Evolutionary conservation across 2,113 vertebrate species (phyloP).

Genomic region (Poecile atricapillus): DNA sequence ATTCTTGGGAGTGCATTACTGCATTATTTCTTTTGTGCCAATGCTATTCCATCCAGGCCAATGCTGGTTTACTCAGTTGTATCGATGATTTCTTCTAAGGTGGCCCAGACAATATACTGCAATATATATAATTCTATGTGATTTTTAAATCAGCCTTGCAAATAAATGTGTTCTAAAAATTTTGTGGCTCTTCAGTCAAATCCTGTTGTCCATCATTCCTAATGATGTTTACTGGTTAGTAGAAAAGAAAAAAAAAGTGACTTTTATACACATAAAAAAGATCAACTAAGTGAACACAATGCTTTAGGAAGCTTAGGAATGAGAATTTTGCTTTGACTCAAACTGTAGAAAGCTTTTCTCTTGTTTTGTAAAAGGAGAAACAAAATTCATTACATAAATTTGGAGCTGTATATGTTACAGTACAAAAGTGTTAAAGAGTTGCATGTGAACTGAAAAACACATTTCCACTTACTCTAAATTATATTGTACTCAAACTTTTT

Average conservation of each 20-base stretch:
- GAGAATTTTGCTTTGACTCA: not conserved
- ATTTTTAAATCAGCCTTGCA: constrained; percentile 32
- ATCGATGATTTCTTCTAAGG: constrained; percentile 21
- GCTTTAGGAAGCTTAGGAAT: not conserved
- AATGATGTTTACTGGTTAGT: not conserved
- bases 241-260: not conserved
- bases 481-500: not conserved
- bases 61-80: constrained; percentile 2
- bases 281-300: not conserved
- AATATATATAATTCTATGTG: not conserved
- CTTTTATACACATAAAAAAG: not conserved
- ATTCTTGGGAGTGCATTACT: constrained; percentile 28
- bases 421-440: not conserved
- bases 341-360: not conserved
- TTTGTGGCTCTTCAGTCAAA: not conserved
- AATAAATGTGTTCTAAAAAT: constrained; percentile 18
- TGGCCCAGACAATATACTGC: not conserved
- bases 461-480: constrained; percentile 8
- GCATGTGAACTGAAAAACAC: not conserved
- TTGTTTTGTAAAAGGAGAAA: not conserved
- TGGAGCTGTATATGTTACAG: not conserved
- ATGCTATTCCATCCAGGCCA: constrained; percentile 8
- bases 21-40: constrained; percentile 42
- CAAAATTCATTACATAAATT: not conserved
- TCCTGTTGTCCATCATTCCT: not conserved